Evolutionary conservation across 2,113 vertebrate species (phyloP).

Genomic region (Typhlomys cinereus): DNA sequence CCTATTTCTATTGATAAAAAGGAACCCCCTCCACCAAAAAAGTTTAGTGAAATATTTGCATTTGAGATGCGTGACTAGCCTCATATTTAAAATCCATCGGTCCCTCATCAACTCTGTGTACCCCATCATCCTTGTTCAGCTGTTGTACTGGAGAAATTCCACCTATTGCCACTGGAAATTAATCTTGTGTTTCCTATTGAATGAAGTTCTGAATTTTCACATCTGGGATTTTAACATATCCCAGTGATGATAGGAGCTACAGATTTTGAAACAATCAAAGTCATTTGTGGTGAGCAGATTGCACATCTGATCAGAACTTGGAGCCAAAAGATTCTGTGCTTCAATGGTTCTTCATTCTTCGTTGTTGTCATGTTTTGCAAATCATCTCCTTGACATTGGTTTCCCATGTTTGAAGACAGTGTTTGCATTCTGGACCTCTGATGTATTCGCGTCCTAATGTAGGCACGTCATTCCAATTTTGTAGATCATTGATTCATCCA

Average conservation of each 20-base stretch:
- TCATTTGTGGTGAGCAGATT: not conserved
- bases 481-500: not conserved
- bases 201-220: constrained; percentile 18
- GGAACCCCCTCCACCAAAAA: not conserved
- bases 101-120: not conserved
- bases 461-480: not conserved
- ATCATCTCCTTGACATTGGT: not conserved
- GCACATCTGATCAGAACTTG: not conserved
- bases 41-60: not conserved
- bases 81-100: not conserved
- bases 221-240: not conserved
- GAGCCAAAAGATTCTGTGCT: not conserved
- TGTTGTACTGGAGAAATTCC: not conserved
- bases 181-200: not conserved
- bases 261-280: not conserved
- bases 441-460: not conserved
- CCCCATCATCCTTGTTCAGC: not conserved
- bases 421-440: not conserved
- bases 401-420: not conserved
- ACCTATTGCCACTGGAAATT: not conserved
- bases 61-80: not conserved
- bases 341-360: not conserved
- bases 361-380: not conserved
- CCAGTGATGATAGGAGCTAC: not conserved
- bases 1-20: constrained; percentile 21